phyloP scores from a whole-genome alignment of 2,113 vertebrate genomes.

The Neoarius graeffei region DNA sequence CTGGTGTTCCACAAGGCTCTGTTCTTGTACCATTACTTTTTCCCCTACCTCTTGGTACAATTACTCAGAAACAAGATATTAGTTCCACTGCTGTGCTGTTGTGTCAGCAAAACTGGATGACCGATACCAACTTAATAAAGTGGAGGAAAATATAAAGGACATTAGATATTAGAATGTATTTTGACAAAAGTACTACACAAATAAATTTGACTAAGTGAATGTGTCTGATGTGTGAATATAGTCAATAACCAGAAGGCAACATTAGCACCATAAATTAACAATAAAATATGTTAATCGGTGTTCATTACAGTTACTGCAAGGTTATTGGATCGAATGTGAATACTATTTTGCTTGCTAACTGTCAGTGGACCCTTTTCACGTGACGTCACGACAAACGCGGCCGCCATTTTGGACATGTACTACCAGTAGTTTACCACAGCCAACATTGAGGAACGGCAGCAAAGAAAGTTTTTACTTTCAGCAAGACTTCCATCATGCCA shows the following conservation, averaged over 20 bases:
- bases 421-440: too few species aligned
- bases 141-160: neutral
- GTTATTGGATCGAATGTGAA: neutral
- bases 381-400: too few species aligned
- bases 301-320: neutral
- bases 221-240: neutral
- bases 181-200: neutral
- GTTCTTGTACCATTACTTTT: neutral
- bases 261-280: neutral
- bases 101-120: neutral
- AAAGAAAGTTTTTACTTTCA: too few species aligned
- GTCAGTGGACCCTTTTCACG: too few species aligned
- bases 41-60: neutral
- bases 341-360: neutral
- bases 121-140: neutral
- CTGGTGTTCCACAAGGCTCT: neutral
- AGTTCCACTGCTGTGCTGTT: neutral
- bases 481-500: too few species aligned
- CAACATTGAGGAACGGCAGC: too few species aligned
- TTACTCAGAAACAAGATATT: neutral
- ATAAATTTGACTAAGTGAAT: neutral
- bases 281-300: neutral
- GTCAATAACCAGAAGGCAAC: neutral
- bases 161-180: neutral
- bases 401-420: too few species aligned